Base-by-base conservation (phyloP, 1,140 invertebrate genomes). In the Cephus cinctus region DNA sequence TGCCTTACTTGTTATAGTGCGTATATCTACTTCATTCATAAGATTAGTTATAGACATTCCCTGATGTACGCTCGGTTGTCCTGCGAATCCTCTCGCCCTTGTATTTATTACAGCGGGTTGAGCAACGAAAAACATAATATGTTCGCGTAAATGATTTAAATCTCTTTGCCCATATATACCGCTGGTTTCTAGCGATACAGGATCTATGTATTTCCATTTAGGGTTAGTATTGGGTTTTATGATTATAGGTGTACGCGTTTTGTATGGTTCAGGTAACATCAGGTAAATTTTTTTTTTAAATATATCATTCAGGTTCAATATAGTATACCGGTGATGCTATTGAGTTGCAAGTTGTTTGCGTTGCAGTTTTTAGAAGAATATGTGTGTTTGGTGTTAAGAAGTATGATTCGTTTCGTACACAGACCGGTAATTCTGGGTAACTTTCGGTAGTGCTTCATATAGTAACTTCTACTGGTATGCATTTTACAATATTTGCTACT, bases 381-480 rank as follows among this genome's bases (percentile, higher is more conserved):
- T 47, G 47, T 0, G 40, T 57, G n/a, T 23, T 9, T 0, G 50
- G 48, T 5, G 48, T 50, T 2, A 57, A 6, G 9, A 49, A 56
- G 1, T 14, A 36, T 0, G 12, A 39, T 11, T 6, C 5, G 14
- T 57, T 61, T n/a, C 31, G 25, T 1, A 16, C 2, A 0, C 8
- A 8, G 0, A 57, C 30, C 3, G 45, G 52, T 0, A 57, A 12
- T 38, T 53, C 40, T 16, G 53, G 12, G 11, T 51, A 62, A 21
- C 56, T 59, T 2, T 42, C 11, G 0, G 43, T 15, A 0, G 23
- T 52, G 11, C 35, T 27, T 5, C 35, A 12, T 0, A 54, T 8
- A 19, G 22, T 43, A 1, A 49, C 31, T 21, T 47, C 30, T 0
- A 55, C 41, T 1, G 46, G 47, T 9, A 57, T 34, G 5, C 52